These are phyloP conservation scores for Cervus canadensis DNA, from an alignment of 2,113 vertebrate species.

Conservation along the genomic window DNA sequence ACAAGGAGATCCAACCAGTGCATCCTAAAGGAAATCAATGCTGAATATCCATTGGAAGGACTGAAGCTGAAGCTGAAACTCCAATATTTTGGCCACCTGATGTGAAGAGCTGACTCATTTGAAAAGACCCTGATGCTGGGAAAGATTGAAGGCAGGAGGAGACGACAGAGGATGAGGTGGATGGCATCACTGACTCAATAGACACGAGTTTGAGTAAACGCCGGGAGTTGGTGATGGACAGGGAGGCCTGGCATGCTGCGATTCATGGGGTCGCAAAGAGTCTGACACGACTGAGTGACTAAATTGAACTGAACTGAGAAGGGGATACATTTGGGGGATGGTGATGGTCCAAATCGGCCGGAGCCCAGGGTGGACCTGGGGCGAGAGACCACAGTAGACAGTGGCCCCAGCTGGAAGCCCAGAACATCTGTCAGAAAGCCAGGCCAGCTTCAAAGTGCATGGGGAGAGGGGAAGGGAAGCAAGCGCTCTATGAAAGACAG, in stretches of 20 bases:
- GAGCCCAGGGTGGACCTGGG: background rate
- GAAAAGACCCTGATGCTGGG: background rate
- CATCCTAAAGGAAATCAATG: background rate
- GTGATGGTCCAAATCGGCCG: background rate
- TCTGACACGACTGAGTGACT: background rate
- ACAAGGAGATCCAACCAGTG: background rate
- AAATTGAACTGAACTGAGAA: background rate
- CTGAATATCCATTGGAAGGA: background rate
- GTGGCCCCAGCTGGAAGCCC: background rate
- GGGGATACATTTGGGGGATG: background rate
- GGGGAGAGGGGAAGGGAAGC: background rate
- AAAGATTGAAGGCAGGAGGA: background rate
- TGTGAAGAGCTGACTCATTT: background rate
- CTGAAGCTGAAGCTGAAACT: background rate
- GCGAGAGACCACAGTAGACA: background rate
- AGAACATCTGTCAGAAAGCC: background rate
- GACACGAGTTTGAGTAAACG: background rate
- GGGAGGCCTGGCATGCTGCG: background rate
- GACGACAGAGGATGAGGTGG: background rate
- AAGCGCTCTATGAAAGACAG: background rate
- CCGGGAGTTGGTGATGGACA: background rate
- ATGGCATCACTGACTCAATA: rapidly evolving
- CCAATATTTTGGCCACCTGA: background rate
- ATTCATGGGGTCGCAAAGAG: background rate
- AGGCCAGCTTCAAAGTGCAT: background rate